Conservation (phyloP, 2,888 invertebrate genomes). For the Dyspetes luteomarginatus region DNA sequence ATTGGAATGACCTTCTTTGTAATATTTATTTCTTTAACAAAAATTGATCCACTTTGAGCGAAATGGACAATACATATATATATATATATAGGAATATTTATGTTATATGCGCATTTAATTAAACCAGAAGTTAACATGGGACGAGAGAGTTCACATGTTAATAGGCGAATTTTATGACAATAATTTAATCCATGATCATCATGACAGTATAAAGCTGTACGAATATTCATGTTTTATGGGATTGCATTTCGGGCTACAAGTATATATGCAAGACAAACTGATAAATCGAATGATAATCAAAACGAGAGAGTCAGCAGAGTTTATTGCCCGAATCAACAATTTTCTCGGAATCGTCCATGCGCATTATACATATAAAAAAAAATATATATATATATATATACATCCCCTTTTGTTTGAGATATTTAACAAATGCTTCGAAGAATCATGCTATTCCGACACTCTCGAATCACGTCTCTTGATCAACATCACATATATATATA, state of each 20-base stretch:
- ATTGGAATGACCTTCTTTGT: no score
- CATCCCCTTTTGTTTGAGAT: neutral
- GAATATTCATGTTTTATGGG: neutral
- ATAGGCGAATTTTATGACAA: constrained; percentile 70
- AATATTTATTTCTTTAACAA: no score
- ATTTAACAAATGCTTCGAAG: neutral
- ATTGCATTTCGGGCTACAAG: neutral
- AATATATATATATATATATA: neutral
- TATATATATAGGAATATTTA: neutral
- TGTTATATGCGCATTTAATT: constrained; percentile 4
- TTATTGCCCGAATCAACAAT: neutral
- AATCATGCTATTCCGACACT: neutral
- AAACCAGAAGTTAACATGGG: constrained; percentile 57
- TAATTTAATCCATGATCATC: constrained; percentile 70
- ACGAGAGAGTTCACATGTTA: constrained; percentile 64
- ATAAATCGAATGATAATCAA: constrained; percentile 17
- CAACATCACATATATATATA: no score
- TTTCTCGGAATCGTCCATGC: neutral
- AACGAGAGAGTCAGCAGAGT: neutral
- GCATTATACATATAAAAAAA: neutral
- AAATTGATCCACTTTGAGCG: no score
- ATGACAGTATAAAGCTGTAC: constrained; percentile 68
- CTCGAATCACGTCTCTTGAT: neutral
- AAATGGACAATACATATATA: neutral
- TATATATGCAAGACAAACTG: neutral